phyloP scores from a whole-genome alignment of 1,140 invertebrate genomes.

The Coelopa frigida region DNA sequence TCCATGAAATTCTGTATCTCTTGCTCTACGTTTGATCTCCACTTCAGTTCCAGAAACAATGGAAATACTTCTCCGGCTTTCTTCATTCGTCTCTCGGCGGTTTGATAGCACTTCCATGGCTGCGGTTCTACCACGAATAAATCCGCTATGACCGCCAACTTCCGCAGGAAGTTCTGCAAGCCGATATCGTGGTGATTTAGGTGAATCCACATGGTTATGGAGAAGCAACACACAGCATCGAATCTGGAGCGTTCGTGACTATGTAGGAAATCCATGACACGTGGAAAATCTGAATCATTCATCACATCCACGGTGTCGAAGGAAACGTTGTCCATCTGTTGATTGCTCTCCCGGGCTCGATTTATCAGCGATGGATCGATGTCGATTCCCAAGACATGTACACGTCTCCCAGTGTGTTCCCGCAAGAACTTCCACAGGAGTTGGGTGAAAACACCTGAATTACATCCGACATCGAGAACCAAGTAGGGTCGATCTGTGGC shows the following conservation, averaged over 20 bases:
- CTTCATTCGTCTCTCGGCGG: constrained; percentile 61
- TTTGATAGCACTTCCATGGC: constrained; percentile 72
- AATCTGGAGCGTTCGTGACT: constrained; percentile 49
- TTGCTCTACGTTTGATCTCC: constrained; percentile 52
- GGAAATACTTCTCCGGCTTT: constrained; percentile 54
- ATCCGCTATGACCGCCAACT: constrained; percentile 49
- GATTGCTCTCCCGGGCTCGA: constrained; percentile 53
- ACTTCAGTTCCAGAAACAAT: constrained; percentile 50
- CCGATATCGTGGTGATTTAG: constrained; percentile 70
- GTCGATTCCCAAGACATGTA: constrained; percentile 63
- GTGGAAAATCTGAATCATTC: constrained; percentile 38
- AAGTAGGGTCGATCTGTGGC: constrained; percentile 42
- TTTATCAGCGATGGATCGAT: constrained; percentile 63
- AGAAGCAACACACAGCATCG: constrained; percentile 69
- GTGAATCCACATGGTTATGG: constrained; percentile 83
- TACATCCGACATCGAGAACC: constrained; percentile 72
- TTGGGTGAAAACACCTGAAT: constrained; percentile 64
- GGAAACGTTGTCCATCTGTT: constrained; percentile 42
- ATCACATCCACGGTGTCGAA: constrained; percentile 60
- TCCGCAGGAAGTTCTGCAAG: constrained; percentile 52
- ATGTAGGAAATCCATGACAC: constrained; percentile 46
- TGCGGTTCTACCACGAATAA: constrained; percentile 71
- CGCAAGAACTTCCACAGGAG: constrained; percentile 41
- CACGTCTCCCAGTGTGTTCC: constrained; percentile 23
- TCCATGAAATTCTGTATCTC: constrained; percentile 55